A percentile compares a stretch with the other conserved stretches of the same genome.
Conservation (phyloP, 2,888 invertebrate genomes). For the Carcina quercana region DNA sequence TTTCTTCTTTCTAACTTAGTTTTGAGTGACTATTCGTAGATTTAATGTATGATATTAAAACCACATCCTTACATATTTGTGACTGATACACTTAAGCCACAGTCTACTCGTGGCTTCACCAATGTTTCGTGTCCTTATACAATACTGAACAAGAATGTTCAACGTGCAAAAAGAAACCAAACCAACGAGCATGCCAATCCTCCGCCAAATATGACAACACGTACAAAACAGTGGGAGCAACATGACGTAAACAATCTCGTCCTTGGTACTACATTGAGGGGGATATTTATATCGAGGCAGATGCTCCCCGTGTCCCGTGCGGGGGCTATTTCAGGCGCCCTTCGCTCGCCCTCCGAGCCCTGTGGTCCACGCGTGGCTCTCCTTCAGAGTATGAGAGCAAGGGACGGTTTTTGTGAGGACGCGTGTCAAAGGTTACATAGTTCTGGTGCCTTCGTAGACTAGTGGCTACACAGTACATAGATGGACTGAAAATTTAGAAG, state of each 20-base stretch:
- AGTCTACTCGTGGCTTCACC: no score
- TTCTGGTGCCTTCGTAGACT: no score
- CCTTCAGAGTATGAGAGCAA: constrained; percentile 25
- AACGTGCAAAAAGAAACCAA: not conserved
- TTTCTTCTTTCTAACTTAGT: no score
- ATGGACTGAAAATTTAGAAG: no score
- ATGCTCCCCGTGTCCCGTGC: constrained; percentile 60
- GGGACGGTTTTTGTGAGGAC: constrained; percentile 21
- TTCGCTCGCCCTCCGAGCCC: constrained; percentile 27
- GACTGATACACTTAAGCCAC: no score
- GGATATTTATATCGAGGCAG: constrained; percentile 61
- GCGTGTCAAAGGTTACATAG: constrained; percentile 19
- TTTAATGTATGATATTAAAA: no score
- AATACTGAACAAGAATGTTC: not conserved
- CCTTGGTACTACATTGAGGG: constrained; percentile 72
- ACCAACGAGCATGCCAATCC: not conserved
- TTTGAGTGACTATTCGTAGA: no score
- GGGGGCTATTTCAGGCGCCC: constrained; percentile 54
- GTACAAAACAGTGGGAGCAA: no score
- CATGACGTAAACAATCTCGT: constrained; percentile 49
- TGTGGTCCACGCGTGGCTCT: constrained; percentile 26
- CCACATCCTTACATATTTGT: no score
- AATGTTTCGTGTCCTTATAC: no score
- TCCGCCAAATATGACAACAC: not conserved
- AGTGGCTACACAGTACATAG: no score